These are phyloP conservation scores for Diarsia rubi DNA, from an alignment of 2,888 invertebrate genomes.

Conservation along the genomic window DNA sequence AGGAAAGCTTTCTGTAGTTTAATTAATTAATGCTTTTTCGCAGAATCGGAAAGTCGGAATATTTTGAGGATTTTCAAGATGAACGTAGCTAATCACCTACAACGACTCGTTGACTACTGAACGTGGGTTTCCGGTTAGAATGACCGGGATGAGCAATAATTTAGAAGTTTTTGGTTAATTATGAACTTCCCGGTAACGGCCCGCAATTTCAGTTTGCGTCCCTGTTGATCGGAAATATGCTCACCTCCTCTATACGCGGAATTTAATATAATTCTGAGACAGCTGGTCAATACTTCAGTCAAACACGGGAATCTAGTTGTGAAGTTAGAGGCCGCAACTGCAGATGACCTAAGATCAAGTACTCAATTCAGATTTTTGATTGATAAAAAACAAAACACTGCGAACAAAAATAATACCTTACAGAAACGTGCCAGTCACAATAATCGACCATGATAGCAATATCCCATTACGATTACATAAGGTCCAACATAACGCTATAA, in stretches of 20 bases:
- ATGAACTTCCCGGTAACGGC: neutral
- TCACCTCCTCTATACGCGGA: too few species aligned
- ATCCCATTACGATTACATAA: slow-evolving; percentile 17
- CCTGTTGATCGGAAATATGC: neutral
- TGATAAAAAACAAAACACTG: neutral
- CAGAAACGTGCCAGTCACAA: neutral
- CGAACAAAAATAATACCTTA: neutral
- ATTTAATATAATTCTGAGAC: neutral
- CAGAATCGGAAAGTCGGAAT: neutral
- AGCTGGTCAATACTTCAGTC: neutral
- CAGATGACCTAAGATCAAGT: neutral
- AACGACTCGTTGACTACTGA: neutral
- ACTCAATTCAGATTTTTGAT: neutral
- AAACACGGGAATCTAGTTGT: neutral
- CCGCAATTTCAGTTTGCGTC: neutral
- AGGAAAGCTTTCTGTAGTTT: neutral
- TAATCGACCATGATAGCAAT: slow-evolving; percentile 15
- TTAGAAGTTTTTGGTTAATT: neutral
- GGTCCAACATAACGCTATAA: slow-evolving; percentile 5
- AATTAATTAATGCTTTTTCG: slow-evolving; percentile 11
- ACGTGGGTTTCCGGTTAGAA: neutral
- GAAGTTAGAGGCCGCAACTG: neutral
- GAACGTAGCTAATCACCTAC: neutral
- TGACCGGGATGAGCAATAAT: neutral
- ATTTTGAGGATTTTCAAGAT: neutral